Evolutionary conservation across 2,113 vertebrate genomes (phyloP), one percentile per base, ranked within the genome.

Genomic region (Clarias batrachus): DNA sequence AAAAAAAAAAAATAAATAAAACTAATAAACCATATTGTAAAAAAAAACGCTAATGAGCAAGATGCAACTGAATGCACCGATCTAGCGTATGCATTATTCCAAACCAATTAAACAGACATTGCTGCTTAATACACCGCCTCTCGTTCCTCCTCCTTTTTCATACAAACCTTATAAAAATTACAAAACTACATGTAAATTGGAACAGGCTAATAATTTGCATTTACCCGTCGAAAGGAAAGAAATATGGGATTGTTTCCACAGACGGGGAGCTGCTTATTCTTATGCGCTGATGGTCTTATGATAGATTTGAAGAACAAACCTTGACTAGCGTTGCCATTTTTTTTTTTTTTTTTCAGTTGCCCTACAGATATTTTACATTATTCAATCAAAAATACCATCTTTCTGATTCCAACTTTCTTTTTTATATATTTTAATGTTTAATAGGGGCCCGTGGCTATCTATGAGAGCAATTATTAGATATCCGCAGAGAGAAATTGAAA

Each of bases 401-500:
- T 97, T 97, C 94, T 96, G 94, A 95, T 96, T 96, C 93, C 93
- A 96, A 96, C 95, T 94, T 94, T 96, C 96, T 96, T 95, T 97
- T 91, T 91, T 95, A 95, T 96, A 95, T 94, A 95, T 97, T 96
- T 98, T 96, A 98, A 99, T 98, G 96, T 98, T 97, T 98, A 97
- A 98, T 97, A 96, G 93, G 90, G 95, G 96, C 97, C 97, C 92
- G 95, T 96, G 97, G 97, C 96, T 91, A 96, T 96, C 95, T 92
- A 93, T 94, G 95, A 94, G 94, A 94, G 95, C 95, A 96, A 97
- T 98, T 97, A 98, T 97, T 97, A 97, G 96, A 97, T 96, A 97
- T 97, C 96, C 95, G 94, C 95, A 94, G 96, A 97, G 95, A 97
- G 96, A 97, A 97, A 97, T 95, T 97, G 96, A 97, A 98, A 98